Evolutionary conservation across 2,888 invertebrate species (phyloP).

Genomic region (Tanytarsus gracilentus): DNA sequence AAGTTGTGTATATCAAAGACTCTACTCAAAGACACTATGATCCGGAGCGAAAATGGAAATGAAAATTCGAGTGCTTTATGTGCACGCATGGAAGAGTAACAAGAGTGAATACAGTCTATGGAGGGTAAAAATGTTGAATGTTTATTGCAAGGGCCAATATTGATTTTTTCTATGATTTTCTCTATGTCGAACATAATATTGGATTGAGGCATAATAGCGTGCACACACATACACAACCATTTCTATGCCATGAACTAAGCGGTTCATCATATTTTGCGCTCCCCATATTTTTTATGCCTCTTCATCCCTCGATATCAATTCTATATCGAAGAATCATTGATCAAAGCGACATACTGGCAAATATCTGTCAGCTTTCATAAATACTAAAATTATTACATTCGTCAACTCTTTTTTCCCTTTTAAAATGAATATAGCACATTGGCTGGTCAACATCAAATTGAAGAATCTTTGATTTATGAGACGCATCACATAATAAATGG

Average conservation of each 20-base stretch:
- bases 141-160: too few relatives aligned
- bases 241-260: too few relatives aligned
- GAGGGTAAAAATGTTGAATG: too few relatives aligned
- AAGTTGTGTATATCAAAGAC: too few relatives aligned
- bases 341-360: background rate
- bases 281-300: background rate
- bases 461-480: conserved; percentile 21
- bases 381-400: too few relatives aligned
- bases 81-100: background rate
- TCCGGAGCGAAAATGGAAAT: background rate
- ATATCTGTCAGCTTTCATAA: background rate
- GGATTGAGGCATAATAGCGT: too few relatives aligned
- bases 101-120: background rate
- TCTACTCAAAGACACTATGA: too few relatives aligned
- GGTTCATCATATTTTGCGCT: background rate
- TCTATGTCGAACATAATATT: too few relatives aligned
- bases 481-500: conserved; percentile 4
- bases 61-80: background rate
- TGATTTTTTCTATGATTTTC: too few relatives aligned
- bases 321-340: background rate
- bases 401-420: background rate
- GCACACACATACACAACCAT: too few relatives aligned
- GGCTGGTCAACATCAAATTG: background rate
- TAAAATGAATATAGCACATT: background rate
- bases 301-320: background rate